Evolutionary conservation across 2,797 vertebrate species (phyloP), one percentile per base, ranked within the genome.

Genomic region (Centroberyx gerrardi): DNA sequence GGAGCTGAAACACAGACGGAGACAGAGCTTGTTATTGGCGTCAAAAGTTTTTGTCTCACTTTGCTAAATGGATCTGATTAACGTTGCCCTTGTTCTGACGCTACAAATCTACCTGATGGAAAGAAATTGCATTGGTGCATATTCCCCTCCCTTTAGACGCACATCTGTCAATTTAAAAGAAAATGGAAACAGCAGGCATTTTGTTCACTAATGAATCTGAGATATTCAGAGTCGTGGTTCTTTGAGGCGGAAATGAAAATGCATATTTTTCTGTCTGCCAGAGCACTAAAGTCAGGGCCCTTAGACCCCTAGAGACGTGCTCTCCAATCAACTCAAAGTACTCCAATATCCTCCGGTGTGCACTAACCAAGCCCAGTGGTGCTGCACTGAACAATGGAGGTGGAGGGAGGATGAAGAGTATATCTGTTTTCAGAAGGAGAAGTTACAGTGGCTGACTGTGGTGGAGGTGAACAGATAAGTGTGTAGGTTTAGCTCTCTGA

Each of bases 51-150:
- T n/a, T 64, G 18, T 74, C 9, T 68, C 40, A 51, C 64, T 76
- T 68, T 84, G 63, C 60, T 74, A 61, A 87, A 70, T 67, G 66
- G 67, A 80, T 78, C 18, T 76, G 68, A 82, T 86, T 77, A 78
- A 79, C 80, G 64, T 33, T 46, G 38, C 18, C 22, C n/a, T 48
- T 12, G 4, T 59, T 82, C 18, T 10, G 52, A 67, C 59, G 42
- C 31, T 74, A 38, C 65, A 55, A 42, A 76, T 53, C 28, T 36
- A 78, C 31, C 62, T 61, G 63, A 62, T 80, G 62, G 72, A 76
- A 74, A 46, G 48, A 81, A 82, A 85, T 76, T 5, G 42, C 18
- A 36, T 52, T 8, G 27, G 17, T 44, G 70, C 48, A 36, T 53
- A 69, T 84, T 80, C 70, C 27, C 33, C 72, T 67, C 59, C 65